Base-by-base conservation (phyloP, 2,888 invertebrate species). In the Mythimna vitellina region DNA sequence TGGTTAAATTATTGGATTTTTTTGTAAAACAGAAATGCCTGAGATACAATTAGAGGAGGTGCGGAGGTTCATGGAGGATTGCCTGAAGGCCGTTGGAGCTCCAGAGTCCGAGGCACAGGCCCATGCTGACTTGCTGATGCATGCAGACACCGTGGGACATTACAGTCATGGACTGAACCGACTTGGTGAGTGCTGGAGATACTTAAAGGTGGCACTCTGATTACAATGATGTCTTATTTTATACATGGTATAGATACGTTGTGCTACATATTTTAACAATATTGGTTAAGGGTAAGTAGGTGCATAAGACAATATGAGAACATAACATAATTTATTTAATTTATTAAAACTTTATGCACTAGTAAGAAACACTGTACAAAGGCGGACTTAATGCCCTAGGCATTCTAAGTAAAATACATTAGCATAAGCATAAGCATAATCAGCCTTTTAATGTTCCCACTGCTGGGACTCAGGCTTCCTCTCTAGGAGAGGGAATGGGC, bases 131-230 rank as follows among this genome's bases (percentile, higher is more conserved):
- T 95, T 98, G 70, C 93, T 98, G 64, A 95, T 97, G 70, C 97
- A 97, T 49, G 98, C 98, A 6, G 99, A 99, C 90, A 96, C 97
- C 82, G 96, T 98, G 20, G 98, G 99, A 0, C 99, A 99, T 89
- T 98, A 97, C 88, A 98, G 98, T 86, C 99, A 99, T 92, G 99
- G 99, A 9, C 96, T 99, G 88, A 99, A 98, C 89, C 96, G 99
- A 88, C 93, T 98, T 65, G 97, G 97, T 97, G 90, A 93, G 91
- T 73, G 9, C 1, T 3, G 14, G 20, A 29, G 5, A 49, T 32
- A 32, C n/a, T 32, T 38, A 10, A 63, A 25, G n/a, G 38, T 3
- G n/a, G 3, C 22, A 38, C 22, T 49, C 56, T n/a, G 2, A n/a
- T 29, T 14, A 12, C 17, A 53, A 9, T 42, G 1, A n/a, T 1